A percentile compares a stretch with the other conserved stretches of the same genome.
phyloP scores from a whole-genome alignment of 2,888 invertebrate genomes.

The Nasonovia ribisnigri region DNA sequence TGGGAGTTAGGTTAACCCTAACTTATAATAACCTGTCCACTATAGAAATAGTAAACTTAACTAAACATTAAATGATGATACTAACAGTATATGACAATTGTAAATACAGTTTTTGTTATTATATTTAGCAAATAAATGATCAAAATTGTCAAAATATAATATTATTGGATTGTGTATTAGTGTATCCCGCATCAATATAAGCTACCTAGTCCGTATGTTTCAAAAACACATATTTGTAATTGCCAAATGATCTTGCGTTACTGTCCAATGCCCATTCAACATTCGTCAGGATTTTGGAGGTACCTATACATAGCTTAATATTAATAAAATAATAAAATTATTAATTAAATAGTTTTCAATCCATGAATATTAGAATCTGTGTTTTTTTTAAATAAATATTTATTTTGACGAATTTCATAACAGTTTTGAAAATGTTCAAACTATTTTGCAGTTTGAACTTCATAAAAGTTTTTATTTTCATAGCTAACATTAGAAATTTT shows the following conservation, averaged over 20 bases:
- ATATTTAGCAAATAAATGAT: background rate
- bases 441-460: too few relatives aligned
- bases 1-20: background rate
- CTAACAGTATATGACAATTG: background rate
- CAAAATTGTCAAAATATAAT: background rate
- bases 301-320: background rate
- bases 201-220: background rate
- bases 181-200: background rate
- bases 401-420: too few relatives aligned
- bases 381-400: background rate
- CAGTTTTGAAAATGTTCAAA: too few relatives aligned
- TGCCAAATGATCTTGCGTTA: background rate
- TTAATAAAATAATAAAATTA: background rate
- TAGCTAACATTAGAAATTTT: too few relatives aligned
- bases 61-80: background rate
- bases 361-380: background rate
- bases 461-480: too few relatives aligned
- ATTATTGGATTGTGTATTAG: too few relatives aligned
- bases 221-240: background rate
- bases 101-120: background rate
- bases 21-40: background rate
- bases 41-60: too few relatives aligned
- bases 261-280: background rate
- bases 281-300: background rate
- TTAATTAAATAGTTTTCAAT: too few relatives aligned